Percentiles rank a stretch among this genome's conserved stretches.
Evolutionary conservation across 2,888 invertebrate genomes (phyloP).

Genomic region (Aquatica leii): DNA sequence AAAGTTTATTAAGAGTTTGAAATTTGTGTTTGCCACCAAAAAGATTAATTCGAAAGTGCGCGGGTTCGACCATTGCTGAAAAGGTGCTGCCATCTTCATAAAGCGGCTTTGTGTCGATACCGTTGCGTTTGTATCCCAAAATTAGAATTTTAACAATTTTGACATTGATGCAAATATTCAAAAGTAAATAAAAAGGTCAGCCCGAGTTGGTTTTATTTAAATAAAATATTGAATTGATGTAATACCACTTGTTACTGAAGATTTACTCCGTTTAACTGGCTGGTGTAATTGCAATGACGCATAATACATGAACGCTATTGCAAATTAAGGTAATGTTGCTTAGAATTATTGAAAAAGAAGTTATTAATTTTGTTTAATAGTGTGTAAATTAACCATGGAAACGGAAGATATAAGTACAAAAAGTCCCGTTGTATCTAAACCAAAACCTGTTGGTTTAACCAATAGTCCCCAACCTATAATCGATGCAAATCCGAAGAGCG

Average conservation of each 20-base stretch:
- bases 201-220: not conserved
- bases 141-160: slow-evolving; percentile 8
- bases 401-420: not conserved
- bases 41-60: not conserved
- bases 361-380: not conserved
- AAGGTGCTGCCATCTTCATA: slow-evolving; percentile 40
- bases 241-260: not conserved
- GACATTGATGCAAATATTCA: not conserved
- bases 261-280: not conserved
- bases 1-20: no score
- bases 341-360: slow-evolving; percentile 18
- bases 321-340: slow-evolving; percentile 28
- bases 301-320: slow-evolving; percentile 44
- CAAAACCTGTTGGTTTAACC: not conserved
- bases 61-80: no score
- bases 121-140: slow-evolving; percentile 14
- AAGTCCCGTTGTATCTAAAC: not conserved
- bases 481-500: not conserved
- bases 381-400: not conserved
- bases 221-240: not conserved
- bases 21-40: no score
- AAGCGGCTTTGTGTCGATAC: slow-evolving; percentile 36
- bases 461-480: not conserved
- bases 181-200: not conserved
- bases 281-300: slow-evolving; percentile 41